Base-by-base conservation (phyloP, 2,888 invertebrate species). In the Lycaena phlaeas region DNA sequence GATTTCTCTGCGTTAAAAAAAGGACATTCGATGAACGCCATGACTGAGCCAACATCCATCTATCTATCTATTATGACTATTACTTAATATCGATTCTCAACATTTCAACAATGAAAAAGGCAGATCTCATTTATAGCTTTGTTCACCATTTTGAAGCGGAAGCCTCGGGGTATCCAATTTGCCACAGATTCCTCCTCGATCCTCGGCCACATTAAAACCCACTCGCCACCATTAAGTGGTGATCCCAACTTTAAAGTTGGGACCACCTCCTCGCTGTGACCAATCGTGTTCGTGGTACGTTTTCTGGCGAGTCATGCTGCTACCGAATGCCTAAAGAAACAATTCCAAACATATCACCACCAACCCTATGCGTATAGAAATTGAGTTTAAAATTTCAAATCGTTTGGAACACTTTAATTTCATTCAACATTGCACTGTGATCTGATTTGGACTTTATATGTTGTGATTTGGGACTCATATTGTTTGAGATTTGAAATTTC, bases 171-270 rank as follows among this genome's bases (percentile, higher is more conserved):
- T 2, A 9, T 22, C 18, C 61, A 63, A 72, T 76, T 75, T 62
- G 68, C 59, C 64, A 69, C 67, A 72, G 77, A 79, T 77, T 75
- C 79, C 72, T 75, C 53, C 49, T 53, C 60, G 58, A 68, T 82
- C 78, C 77, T 79, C 72, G 64, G 68, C 61, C 74, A 76, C 70
- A 82, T 82, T 81, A 79, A 81, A 82, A 78, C 75, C 77, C 78
- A 76, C 64, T 66, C 68, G 75, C 75, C 75, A 79, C 77, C 77
- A 84, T 82, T 79, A 81, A 72, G 68, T 73, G 73, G 71, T 77
- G 75, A 74, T 75, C 79, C 77, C 77, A 84, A 84, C 81, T 84
- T 84, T 84, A 84, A 84, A n/a, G n/a, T n/a, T n/a, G n/a, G n/a
- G n/a, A n/a, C 84, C 84, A 82, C 76, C 72, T 84, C 79, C 76